Conservation (phyloP, 2,113 vertebrate species). For the Puntigrus tetrazona region DNA sequence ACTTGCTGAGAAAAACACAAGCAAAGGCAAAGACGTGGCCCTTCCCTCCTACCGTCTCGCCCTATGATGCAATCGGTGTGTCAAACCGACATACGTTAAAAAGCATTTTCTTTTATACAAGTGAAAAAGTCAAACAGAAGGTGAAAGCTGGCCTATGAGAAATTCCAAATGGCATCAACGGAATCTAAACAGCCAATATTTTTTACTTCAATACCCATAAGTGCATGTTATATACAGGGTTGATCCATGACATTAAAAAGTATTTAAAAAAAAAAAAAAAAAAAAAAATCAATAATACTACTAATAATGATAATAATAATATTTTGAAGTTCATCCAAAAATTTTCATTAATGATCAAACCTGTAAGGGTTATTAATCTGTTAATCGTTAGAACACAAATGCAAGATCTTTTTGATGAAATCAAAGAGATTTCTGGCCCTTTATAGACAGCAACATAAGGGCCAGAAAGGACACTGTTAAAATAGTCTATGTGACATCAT, state of each 20-base stretch:
- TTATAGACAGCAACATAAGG: no score
- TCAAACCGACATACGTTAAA: background rate
- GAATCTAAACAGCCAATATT: background rate
- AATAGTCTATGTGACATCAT: no score
- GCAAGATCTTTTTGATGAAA: no score
- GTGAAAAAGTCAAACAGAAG: background rate
- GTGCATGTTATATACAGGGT: background rate
- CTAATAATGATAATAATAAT: no score
- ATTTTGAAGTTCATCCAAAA: no score
- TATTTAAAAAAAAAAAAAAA: no score
- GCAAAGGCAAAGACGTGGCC: background rate
- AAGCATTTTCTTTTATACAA: background rate
- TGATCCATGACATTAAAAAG: background rate
- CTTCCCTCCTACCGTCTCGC: background rate
- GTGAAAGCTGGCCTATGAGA: background rate
- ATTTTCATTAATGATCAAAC: no score
- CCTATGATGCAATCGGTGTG: constrained; percentile 12
- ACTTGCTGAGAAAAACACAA: constrained; percentile 37
- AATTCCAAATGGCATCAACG: background rate
- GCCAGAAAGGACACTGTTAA: no score
- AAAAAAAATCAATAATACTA: no score
- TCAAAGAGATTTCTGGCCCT: no score
- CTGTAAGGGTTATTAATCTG: no score
- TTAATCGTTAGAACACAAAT: no score
- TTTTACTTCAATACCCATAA: background rate